phyloP scores from a whole-genome alignment of 2,888 invertebrate genomes.

The Oscheius sp. region DNA sequence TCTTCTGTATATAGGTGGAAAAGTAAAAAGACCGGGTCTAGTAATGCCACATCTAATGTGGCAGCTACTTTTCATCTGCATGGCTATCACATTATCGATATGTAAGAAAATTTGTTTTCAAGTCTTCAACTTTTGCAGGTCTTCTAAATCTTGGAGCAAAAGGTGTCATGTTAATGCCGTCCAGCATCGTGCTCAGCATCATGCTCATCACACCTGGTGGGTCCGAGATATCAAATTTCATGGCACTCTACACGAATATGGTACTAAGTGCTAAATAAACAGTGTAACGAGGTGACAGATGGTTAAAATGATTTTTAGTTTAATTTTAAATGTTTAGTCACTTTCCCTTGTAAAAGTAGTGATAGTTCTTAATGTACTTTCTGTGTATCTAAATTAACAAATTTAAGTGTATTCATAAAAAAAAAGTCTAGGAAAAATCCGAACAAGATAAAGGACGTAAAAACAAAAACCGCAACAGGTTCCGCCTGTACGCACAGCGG shows the following conservation, averaged over 20 bases:
- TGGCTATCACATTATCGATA: constrained; percentile 44
- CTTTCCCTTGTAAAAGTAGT: too few species aligned
- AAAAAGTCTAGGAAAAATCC: too few species aligned
- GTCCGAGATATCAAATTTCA: not conserved
- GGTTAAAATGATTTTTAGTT: not conserved
- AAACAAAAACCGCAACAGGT: too few species aligned
- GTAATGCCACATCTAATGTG: constrained; percentile 54
- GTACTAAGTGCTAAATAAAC: constrained; percentile 24
- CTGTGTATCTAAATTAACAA: too few species aligned
- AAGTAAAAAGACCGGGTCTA: constrained; percentile 39
- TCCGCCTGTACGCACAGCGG: too few species aligned
- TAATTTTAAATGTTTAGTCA: too few species aligned
- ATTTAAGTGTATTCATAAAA: too few species aligned
- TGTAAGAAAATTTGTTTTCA: constrained; percentile 30
- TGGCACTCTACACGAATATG: constrained; percentile 4
- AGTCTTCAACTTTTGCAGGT: constrained; percentile 37
- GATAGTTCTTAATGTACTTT: too few species aligned
- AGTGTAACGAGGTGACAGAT: constrained; percentile 14
- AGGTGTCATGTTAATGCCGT: constrained; percentile 53
- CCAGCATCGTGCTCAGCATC: constrained; percentile 51
- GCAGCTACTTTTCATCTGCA: constrained; percentile 49
- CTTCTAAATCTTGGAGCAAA: constrained; percentile 45
- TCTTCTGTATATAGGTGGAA: constrained; percentile 48
- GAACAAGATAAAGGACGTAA: too few species aligned
- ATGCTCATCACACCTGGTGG: constrained; percentile 55